Evolutionary conservation across 1,140 invertebrate genomes (phyloP).

Genomic region (Portunus trituberculatus): DNA sequence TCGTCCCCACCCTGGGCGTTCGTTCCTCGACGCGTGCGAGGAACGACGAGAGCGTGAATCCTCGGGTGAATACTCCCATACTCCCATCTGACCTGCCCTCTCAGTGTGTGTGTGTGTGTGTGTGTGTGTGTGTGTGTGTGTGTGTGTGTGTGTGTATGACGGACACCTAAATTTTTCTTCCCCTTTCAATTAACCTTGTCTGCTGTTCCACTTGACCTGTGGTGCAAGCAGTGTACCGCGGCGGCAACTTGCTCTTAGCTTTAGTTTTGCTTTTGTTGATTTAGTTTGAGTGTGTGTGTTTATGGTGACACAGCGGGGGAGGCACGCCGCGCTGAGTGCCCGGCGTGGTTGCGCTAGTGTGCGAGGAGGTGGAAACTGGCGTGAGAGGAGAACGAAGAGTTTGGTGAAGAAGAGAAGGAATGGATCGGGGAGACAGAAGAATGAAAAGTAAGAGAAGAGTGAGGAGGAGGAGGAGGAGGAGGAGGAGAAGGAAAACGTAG

Average conservation of each 20-base stretch:
- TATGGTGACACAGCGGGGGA: not conserved
- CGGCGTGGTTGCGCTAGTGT: not conserved
- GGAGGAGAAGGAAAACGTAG: not conserved
- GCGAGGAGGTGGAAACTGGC: too few relatives aligned
- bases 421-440: not conserved
- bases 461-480: not conserved
- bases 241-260: not conserved
- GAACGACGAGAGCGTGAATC: not conserved
- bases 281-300: not conserved
- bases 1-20: not conserved
- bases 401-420: not conserved
- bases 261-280: not conserved
- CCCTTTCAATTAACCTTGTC: not conserved
- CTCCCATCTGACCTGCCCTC: not conserved
- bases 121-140: not conserved
- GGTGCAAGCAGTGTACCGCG: not conserved
- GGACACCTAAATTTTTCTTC: not conserved
- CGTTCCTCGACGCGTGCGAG: not conserved
- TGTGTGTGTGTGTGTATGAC: not conserved
- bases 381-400: not conserved
- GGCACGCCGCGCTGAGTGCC: not conserved
- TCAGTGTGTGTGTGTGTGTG: not conserved
- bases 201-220: conserved; percentile 2
- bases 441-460: too few relatives aligned
- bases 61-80: not conserved